A percentile compares a stretch with the other conserved stretches of the same genome.
These are phyloP conservation scores for Zoanthus solanderi DNA, from an alignment of 92 coral and sea anemone genomes.

Conservation along the genomic window DNA sequence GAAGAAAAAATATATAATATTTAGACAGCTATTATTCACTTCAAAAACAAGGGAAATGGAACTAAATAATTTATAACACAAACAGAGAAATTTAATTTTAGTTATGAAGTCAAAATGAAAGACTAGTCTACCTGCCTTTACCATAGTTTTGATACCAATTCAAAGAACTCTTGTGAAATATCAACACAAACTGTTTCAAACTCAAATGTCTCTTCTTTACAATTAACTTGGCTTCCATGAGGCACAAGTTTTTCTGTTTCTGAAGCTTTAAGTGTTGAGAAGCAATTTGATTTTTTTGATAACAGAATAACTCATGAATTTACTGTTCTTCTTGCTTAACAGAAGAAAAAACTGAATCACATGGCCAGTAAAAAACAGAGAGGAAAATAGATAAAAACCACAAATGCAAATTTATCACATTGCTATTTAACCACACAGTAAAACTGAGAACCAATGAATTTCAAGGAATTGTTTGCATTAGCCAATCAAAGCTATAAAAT, in stretches of 20 bases:
- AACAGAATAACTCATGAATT: not conserved
- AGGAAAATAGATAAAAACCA: constrained; percentile 49
- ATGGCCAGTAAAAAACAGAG: constrained; percentile 68
- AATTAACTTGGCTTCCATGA: constrained; percentile 67
- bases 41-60: too few relatives aligned
- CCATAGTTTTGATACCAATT: constrained; percentile 71
- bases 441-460: constrained; percentile 71
- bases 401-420: constrained; percentile 81
- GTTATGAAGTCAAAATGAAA: not conserved
- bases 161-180: constrained; percentile 44
- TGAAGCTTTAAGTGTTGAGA: not conserved
- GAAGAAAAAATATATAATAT: too few relatives aligned
- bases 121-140: constrained; percentile 78
- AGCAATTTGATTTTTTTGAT: not conserved
- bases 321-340: not conserved
- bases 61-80: too few relatives aligned
- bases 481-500: constrained; percentile 78
- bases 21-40: too few relatives aligned
- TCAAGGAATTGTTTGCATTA: constrained; percentile 20
- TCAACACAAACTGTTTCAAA: constrained; percentile 62
- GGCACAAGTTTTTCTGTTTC: constrained; percentile 7
- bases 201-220: constrained; percentile 35
- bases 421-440: constrained; percentile 62
- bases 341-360: constrained; percentile 63
- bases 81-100: too few relatives aligned